Conservation (phyloP, 1,140 invertebrate genomes). For the Drosophila paulistorum region DNA sequence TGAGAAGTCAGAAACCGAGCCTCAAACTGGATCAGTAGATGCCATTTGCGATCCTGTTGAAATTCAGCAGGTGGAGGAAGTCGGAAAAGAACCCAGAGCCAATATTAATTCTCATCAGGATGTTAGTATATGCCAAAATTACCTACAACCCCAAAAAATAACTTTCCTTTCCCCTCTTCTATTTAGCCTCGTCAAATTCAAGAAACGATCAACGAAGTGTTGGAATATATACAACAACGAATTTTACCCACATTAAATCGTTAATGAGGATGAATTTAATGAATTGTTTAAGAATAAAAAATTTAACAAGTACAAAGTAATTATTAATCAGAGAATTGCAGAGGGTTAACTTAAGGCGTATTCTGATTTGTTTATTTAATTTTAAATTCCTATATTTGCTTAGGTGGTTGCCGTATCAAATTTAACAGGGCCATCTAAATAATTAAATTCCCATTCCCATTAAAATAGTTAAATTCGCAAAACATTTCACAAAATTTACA, state of each 20-base stretch:
- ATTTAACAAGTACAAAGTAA: too few species aligned
- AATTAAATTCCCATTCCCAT: not conserved
- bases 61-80: not conserved
- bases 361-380: too few species aligned
- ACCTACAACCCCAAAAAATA: not conserved
- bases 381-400: too few species aligned
- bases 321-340: too few species aligned
- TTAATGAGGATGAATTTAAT: not conserved
- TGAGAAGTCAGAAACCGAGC: slow-evolving; percentile 25
- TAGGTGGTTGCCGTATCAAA: too few species aligned
- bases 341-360: too few species aligned
- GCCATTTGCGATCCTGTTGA: slow-evolving; percentile 15
- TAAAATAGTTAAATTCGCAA: not conserved
- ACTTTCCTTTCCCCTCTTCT: not conserved
- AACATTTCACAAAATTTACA: not conserved
- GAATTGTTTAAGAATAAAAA: not conserved
- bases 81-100: not conserved
- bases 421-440: not conserved
- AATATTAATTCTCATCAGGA: slow-evolving; percentile 45
- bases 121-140: slow-evolving; percentile 41
- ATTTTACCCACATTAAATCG: slow-evolving; percentile 60
- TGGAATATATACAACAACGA: slow-evolving; percentile 70
- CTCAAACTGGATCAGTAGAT: not conserved
- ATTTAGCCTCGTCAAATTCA: slow-evolving; percentile 53
- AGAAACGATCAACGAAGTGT: slow-evolving; percentile 61